Evolutionary conservation across 2,888 invertebrate species (phyloP).

Genomic region (Drosophila longiperda): DNA sequence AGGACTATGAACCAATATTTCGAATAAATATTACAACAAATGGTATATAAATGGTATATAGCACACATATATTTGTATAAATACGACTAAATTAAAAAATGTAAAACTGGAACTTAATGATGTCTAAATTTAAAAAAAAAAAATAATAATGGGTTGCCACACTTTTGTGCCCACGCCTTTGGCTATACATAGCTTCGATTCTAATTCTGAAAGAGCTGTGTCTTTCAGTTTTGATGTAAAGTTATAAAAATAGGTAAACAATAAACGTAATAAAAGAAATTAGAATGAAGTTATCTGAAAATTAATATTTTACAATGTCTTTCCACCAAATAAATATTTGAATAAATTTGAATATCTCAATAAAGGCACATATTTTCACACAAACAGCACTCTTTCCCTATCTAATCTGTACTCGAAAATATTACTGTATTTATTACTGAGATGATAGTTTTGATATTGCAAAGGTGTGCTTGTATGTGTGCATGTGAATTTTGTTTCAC

Average conservation of each 20-base stretch:
- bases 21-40: conserved; percentile 11
- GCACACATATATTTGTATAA: background rate
- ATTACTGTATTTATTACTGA: background rate
- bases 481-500: background rate
- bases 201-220: conserved; percentile 6
- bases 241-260: background rate
- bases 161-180: conserved; percentile 35
- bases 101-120: background rate
- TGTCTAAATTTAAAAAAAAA: conserved; percentile 38
- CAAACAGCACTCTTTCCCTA: background rate
- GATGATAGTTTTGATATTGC: background rate
- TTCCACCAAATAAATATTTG: background rate
- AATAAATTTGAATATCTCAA: background rate
- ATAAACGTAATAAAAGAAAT: background rate
- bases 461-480: background rate
- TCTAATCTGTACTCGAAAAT: background rate
- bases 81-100: background rate
- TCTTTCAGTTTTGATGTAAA: background rate
- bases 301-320: background rate
- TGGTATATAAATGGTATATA: background rate
- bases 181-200: conserved; percentile 22
- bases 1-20: conserved; percentile 82
- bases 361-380: background rate
- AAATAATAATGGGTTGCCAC: conserved; percentile 24
- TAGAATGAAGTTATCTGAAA: background rate